These are phyloP conservation scores for Tonatia bakeri DNA, from an alignment of 2,113 vertebrate genomes.

Conservation along the genomic window DNA sequence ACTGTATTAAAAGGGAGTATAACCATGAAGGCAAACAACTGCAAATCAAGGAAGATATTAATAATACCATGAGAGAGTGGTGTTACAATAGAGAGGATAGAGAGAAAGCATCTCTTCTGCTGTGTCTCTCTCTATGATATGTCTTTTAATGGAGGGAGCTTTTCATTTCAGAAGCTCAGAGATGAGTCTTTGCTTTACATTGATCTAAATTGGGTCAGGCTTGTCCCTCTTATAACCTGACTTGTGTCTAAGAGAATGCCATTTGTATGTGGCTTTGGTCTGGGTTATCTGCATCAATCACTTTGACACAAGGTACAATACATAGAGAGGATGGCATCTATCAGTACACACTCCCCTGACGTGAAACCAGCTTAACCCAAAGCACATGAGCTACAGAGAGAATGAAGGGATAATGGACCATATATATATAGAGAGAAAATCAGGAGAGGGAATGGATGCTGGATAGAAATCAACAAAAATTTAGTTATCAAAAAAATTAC, in stretches of 20 bases:
- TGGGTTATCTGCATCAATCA: not conserved
- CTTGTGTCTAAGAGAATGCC: not conserved
- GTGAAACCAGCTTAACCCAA: not conserved
- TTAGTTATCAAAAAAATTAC: not conserved
- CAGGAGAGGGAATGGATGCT: fast-evolving
- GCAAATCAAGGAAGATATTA: not conserved
- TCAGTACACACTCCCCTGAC: not conserved
- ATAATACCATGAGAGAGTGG: not conserved
- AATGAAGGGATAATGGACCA: not conserved
- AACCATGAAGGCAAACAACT: not conserved
- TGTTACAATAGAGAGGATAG: not conserved
- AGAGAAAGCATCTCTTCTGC: not conserved
- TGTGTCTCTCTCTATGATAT: not conserved
- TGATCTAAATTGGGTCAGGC: not conserved
- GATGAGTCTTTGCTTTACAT: not conserved
- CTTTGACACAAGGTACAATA: not conserved
- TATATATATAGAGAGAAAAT: not conserved
- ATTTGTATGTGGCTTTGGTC: not conserved
- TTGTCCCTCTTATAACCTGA: not conserved
- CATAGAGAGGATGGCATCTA: not conserved
- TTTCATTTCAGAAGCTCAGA: not conserved
- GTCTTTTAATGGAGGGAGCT: not conserved
- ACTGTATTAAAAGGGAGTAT: not conserved
- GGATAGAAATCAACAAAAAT: not conserved
- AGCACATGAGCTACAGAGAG: not conserved